These are phyloP conservation scores for Dipodomys ordii DNA, from an alignment of 2,113 vertebrate genomes.

Conservation along the genomic window DNA sequence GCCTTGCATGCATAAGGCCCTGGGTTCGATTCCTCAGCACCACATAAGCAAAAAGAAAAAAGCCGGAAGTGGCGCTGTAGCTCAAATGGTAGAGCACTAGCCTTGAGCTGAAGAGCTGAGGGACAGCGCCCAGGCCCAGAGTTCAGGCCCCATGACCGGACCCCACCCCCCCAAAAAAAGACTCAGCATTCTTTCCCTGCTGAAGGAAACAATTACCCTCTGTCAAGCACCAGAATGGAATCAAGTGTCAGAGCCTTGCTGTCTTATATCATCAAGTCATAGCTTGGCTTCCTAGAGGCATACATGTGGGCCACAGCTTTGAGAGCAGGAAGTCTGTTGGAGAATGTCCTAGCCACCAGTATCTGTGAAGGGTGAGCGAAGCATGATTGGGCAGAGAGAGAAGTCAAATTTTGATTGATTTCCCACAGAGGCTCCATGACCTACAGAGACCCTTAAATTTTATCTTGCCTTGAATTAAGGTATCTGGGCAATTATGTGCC, in stretches of 20 bases:
- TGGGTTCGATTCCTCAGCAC: too few species aligned
- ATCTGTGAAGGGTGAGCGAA: background rate
- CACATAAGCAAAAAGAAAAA: too few species aligned
- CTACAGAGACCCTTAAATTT: background rate
- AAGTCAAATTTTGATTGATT: background rate
- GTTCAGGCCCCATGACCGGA: too few species aligned
- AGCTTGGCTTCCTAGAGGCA: background rate
- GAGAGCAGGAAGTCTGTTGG: background rate
- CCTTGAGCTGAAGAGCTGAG: too few species aligned
- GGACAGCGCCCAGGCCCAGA: too few species aligned
- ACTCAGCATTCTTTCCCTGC: background rate
- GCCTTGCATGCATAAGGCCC: too few species aligned
- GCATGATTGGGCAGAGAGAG: background rate
- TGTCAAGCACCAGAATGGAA: background rate
- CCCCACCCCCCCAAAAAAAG: too few species aligned
- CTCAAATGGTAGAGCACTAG: too few species aligned
- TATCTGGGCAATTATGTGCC: background rate
- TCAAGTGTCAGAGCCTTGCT: background rate
- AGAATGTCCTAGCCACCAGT: background rate
- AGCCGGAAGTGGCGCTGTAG: too few species aligned
- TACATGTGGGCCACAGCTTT: background rate
- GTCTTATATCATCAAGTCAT: background rate
- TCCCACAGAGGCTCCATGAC: background rate
- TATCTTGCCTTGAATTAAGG: background rate
- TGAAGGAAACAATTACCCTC: background rate